phyloP scores from a whole-genome alignment of 2,113 vertebrate species.

The Micromys minutus region DNA sequence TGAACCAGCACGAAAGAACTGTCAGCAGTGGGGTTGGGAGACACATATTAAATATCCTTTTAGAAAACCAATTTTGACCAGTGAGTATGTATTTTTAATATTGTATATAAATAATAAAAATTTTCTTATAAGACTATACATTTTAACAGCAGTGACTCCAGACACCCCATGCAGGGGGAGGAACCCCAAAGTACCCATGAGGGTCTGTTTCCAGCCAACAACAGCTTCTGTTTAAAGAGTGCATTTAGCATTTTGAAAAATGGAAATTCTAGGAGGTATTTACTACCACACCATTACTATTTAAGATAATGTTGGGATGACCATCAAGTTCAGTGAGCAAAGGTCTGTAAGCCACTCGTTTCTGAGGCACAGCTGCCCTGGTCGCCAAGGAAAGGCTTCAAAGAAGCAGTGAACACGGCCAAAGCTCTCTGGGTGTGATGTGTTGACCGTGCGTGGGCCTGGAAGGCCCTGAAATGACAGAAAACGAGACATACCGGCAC shows the following conservation, averaged over 20 bases:
- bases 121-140: background rate
- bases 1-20: background rate
- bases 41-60: background rate
- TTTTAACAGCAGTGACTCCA: background rate
- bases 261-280: background rate
- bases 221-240: slow-evolving; percentile 27
- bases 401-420: background rate
- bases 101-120: background rate
- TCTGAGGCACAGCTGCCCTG: background rate
- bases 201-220: background rate
- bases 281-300: background rate
- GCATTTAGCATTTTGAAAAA: slow-evolving; percentile 11
- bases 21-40: background rate
- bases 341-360: slow-evolving; percentile 1
- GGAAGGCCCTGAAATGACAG: slow-evolving; percentile 10
- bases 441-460: background rate
- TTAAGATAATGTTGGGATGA: slow-evolving; percentile 25
- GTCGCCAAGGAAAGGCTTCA: slow-evolving; percentile 30
- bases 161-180: rapidly evolving
- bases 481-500: background rate
- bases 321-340: slow-evolving; percentile 29
- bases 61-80: background rate
- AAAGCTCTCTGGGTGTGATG: background rate
- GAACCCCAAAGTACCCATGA: background rate
- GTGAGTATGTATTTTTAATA: background rate